Conservation (phyloP, 1,140 invertebrate species). For the Anastatus disparis region DNA sequence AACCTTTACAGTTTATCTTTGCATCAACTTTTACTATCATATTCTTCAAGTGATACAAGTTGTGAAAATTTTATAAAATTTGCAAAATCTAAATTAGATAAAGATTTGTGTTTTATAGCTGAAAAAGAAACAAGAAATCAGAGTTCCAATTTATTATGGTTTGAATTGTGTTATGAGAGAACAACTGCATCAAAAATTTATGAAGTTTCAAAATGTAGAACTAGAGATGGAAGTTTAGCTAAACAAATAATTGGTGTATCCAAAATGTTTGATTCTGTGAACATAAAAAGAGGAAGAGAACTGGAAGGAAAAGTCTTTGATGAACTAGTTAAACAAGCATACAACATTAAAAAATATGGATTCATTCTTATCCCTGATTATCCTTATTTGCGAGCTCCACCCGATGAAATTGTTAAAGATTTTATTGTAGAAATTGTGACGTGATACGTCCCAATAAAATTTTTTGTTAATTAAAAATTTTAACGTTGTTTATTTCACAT, state of each 20-base stretch:
- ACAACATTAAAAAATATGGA: no score
- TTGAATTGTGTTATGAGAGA: slow-evolving; percentile 50
- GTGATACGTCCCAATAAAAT: no score
- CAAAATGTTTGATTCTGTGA: no score
- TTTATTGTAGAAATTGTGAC: no score
- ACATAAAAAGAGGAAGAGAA: no score
- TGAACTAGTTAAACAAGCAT: no score
- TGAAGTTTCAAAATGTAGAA: slow-evolving; percentile 52
- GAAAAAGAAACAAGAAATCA: slow-evolving; percentile 39
- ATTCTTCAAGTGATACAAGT: not conserved
- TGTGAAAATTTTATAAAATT: slow-evolving; percentile 17
- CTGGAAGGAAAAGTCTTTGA: no score
- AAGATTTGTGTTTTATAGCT: slow-evolving; percentile 9
- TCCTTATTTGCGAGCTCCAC: no score
- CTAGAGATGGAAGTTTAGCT: slow-evolving; percentile 41
- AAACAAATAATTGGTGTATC: slow-evolving; percentile 47
- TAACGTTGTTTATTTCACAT: no score
- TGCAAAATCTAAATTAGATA: slow-evolving; percentile 40
- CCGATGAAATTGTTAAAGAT: no score
- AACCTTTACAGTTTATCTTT: not conserved
- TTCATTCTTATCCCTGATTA: no score
- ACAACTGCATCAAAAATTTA: slow-evolving; percentile 57
- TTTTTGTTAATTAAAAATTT: no score
- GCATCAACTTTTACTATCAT: not conserved
- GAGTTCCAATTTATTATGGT: slow-evolving; percentile 46